These are phyloP conservation scores for Sylvietta virens DNA, from an alignment of 2,113 vertebrate genomes.

Conservation along the genomic window DNA sequence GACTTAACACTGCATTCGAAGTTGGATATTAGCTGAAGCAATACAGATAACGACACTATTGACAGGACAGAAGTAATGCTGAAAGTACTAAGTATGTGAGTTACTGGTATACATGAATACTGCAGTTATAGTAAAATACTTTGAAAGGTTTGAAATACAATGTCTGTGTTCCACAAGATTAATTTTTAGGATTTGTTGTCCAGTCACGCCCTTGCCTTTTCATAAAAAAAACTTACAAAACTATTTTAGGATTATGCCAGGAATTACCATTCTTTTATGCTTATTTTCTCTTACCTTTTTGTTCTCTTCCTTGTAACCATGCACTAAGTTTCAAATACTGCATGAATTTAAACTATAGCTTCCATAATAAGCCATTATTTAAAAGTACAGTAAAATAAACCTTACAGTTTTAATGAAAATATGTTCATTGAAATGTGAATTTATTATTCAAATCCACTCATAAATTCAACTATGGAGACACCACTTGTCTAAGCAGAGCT, in stretches of 20 bases:
- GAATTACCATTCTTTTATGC: conserved; percentile 34
- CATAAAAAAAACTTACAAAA: conserved; percentile 38
- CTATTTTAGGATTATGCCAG: conserved; percentile 59
- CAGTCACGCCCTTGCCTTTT: conserved; percentile 32
- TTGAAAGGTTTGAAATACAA: conserved; percentile 46
- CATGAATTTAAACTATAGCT: conserved; percentile 79
- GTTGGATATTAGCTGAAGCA: conserved; percentile 26
- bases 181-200: conserved; percentile 29
- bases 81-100: background rate
- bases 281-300: conserved; percentile 58
- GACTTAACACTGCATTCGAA: conserved; percentile 4
- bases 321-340: conserved; percentile 75
- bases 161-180: background rate
- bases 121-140: conserved; percentile 7
- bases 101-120: background rate
- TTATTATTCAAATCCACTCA: conserved; percentile 86
- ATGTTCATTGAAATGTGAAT: conserved; percentile 87
- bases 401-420: conserved; percentile 84
- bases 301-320: conserved; percentile 70
- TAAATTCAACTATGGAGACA: conserved; percentile 83
- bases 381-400: conserved; percentile 86
- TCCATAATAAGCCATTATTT: conserved; percentile 84
- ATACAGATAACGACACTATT: background rate
- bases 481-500: conserved; percentile 82
- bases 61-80: background rate